Conservation (phyloP, 2,113 vertebrate species). For the Boulengeromyrus knoepffleri region DNA sequence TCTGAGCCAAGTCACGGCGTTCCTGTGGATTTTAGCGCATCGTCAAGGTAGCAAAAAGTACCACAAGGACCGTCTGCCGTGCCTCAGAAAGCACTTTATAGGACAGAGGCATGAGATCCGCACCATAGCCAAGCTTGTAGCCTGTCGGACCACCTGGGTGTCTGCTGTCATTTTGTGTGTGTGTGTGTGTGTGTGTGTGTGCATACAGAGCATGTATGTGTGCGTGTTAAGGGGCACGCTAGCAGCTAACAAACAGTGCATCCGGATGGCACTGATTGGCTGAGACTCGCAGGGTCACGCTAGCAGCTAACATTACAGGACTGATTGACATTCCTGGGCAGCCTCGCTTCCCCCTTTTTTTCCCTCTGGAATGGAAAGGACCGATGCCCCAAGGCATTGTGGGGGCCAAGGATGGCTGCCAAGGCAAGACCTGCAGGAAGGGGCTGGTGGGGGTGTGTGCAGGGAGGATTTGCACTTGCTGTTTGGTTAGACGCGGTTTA, state of each 20-base stretch:
- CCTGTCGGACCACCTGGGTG: background rate
- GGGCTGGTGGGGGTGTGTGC: background rate
- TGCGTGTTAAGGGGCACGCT: background rate
- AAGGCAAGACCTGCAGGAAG: constrained; percentile 24
- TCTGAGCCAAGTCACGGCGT: background rate
- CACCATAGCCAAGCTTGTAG: too few relatives aligned
- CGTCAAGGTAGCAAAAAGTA: background rate
- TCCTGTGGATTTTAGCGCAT: constrained; percentile 4
- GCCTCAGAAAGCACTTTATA: background rate
- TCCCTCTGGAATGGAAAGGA: constrained; percentile 20
- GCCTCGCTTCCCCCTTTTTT: constrained; percentile 8
- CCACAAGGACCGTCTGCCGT: background rate
- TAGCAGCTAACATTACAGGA: constrained; percentile 1
- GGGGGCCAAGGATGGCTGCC: constrained; percentile 33
- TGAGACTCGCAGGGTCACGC: background rate
- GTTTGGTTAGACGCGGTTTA: constrained; percentile 25
- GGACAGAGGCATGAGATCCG: background rate
- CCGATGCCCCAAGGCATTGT: constrained; percentile 31
- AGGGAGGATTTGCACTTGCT: constrained; percentile 23
- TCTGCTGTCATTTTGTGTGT: background rate
- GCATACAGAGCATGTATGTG: background rate
- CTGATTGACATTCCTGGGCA: constrained; percentile 37
- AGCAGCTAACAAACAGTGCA: background rate
- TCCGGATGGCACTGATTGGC: background rate
- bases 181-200: background rate